These are phyloP conservation scores for Ailurus styani DNA, from an alignment of 2,113 vertebrate genomes.

Conservation along the genomic window DNA sequence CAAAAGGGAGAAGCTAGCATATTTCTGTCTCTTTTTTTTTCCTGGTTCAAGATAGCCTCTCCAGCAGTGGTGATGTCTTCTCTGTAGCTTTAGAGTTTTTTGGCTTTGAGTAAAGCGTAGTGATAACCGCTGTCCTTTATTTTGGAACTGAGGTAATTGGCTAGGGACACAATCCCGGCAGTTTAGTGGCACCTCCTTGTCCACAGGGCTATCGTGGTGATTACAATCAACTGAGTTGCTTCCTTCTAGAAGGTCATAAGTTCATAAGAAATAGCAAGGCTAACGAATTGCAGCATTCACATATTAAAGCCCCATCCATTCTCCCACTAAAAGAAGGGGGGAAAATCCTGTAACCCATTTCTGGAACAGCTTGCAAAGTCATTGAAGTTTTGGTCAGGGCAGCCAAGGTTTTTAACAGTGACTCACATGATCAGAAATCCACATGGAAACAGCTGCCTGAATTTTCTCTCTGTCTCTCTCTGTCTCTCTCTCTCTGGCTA, in stretches of 20 bases:
- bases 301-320: not conserved
- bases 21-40: not conserved
- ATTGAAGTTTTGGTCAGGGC: constrained; percentile 10
- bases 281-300: not conserved
- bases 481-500: not conserved
- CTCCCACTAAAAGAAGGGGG: not conserved
- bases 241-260: not conserved
- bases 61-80: not conserved
- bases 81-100: not conserved
- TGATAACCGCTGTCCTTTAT: not conserved
- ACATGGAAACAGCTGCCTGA: constrained; percentile 37
- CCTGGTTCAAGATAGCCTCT: not conserved
- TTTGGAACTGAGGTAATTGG: not conserved
- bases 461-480: not conserved
- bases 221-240: not conserved
- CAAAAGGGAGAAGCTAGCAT: not conserved
- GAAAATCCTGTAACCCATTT: not conserved
- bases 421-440: constrained; percentile 53
- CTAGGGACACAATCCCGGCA: not conserved
- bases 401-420: constrained; percentile 52
- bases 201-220: not conserved
- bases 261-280: not conserved
- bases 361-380: constrained; percentile 39
- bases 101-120: not conserved
- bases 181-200: not conserved